Evolutionary conservation across 2,888 invertebrate genomes (phyloP), one percentile per base, ranked within the genome.

Genomic region (Calameuta idolon): DNA sequence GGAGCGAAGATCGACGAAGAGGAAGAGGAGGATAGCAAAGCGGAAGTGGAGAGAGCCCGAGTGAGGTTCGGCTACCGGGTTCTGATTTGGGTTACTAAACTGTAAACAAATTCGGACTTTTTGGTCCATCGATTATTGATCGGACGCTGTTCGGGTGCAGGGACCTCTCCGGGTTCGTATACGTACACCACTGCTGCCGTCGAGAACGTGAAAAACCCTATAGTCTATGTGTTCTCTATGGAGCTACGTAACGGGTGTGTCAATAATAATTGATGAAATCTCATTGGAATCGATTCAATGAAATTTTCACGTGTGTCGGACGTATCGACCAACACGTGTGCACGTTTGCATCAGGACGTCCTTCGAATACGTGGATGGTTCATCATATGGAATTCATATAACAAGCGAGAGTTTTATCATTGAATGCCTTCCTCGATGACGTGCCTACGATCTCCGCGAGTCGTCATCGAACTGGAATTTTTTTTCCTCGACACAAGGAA

Each of bases 51-150:
- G 74, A 71, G 69, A 12, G 73, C 55, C 75, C 40, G 75, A 77
- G 79, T 75, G 79, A 78, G 76, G 82, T 82, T 81, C 30, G 31
- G 81, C 83, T 81, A 80, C 84, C 83, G 55, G 55, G 23, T 55
- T 55, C 86, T 85, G 87, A 90, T 90, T 90, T 89, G 88, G 89
- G 89, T 90, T 90, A 89, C 89, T 87, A 90, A 90, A 89, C 89
- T 89, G 89, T 90, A 90, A 90, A 90, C 90, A 90, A 90, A 90
- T 90, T 88, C 87, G 77, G 82, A 87, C 85, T 87, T 88, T 90
- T 89, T 85, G 86, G 83, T 74, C 85, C 82, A 89, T 90, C 89
- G 90, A 90, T 90, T 89, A 90, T 90, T 89, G 90, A 90, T 88
- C 86, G 80, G 79, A 71, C 76, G 83, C 79, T 77, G 78, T 76